Evolutionary conservation across 37 sponge, comb jelly and placozoan genomes (phyloP).

Genomic region (Agelas oroides): DNA sequence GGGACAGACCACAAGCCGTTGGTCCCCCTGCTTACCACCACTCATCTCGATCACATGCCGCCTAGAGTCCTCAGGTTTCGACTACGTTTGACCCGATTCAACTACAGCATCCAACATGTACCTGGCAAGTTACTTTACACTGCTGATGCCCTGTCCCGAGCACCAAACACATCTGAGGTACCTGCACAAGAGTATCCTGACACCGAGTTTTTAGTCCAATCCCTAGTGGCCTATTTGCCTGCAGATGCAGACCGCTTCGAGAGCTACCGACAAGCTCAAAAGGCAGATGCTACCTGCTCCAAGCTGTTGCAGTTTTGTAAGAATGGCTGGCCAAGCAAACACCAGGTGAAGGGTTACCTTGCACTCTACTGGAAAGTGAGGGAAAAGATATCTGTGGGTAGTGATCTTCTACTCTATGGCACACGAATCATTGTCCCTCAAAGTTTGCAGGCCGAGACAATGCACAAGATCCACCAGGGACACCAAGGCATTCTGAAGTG

Average conservation of each 20-base stretch:
- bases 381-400: slow-evolving; percentile 21
- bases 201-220: neutral
- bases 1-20: slow-evolving; percentile 59
- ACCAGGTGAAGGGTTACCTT: neutral
- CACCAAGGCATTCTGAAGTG: slow-evolving; percentile 30
- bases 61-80: slow-evolving; percentile 39
- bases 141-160: slow-evolving; percentile 41
- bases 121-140: slow-evolving; percentile 55
- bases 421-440: slow-evolving; percentile 20
- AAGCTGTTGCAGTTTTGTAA: neutral
- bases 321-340: slow-evolving; percentile 23
- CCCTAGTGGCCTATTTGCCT: neutral
- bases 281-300: slow-evolving; percentile 1
- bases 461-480: slow-evolving; percentile 40
- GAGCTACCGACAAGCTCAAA: slow-evolving; percentile 4
- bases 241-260: neutral
- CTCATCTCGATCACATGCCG: slow-evolving; percentile 28
- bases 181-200: neutral
- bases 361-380: slow-evolving; percentile 16
- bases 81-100: slow-evolving; percentile 33
- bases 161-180: neutral
- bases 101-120: slow-evolving; percentile 38
- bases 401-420: slow-evolving; percentile 19
- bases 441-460: slow-evolving; percentile 8
- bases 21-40: slow-evolving; percentile 39